These are phyloP conservation scores for Sarcophaga caerulescens DNA, from an alignment of 2,888 invertebrate species.

Conservation along the genomic window DNA sequence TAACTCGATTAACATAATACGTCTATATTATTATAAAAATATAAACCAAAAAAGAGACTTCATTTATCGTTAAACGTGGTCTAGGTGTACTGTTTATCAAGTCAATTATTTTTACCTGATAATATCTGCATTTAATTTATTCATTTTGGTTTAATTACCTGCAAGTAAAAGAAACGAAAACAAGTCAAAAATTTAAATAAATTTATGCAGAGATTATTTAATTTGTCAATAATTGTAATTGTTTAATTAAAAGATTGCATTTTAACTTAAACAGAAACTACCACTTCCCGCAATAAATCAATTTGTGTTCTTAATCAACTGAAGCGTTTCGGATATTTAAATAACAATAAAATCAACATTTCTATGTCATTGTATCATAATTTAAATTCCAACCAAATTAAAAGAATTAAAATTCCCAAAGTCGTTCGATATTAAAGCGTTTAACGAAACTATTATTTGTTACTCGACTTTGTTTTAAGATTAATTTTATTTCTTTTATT, in stretches of 20 bases:
- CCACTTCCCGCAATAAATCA: neutral
- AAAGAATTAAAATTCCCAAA: too few species aligned
- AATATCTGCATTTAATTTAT: conserved; percentile 29
- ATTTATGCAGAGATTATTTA: neutral
- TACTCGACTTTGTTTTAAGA: too few species aligned
- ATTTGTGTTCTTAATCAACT: neutral
- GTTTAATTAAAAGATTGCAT: conserved; percentile 5
- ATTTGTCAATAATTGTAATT: conserved; percentile 5
- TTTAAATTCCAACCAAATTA: too few species aligned
- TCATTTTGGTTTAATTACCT: conserved; percentile 37
- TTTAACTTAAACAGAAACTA: neutral
- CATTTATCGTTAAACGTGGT: neutral
- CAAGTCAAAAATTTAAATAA: neutral
- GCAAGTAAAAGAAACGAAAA: conserved; percentile 21
- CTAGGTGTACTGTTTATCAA: neutral
- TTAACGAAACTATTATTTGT: too few species aligned
- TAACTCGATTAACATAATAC: too few species aligned
- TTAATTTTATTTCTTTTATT: too few species aligned
- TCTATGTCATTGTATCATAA: too few species aligned
- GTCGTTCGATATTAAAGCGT: too few species aligned
- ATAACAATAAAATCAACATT: too few species aligned
- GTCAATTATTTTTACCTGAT: conserved; percentile 34
- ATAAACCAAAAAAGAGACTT: neutral
- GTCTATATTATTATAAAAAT: too few species aligned
- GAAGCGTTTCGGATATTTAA: too few species aligned